Conservation (phyloP, 2,888 invertebrate genomes). For the Malacosoma neustria region DNA sequence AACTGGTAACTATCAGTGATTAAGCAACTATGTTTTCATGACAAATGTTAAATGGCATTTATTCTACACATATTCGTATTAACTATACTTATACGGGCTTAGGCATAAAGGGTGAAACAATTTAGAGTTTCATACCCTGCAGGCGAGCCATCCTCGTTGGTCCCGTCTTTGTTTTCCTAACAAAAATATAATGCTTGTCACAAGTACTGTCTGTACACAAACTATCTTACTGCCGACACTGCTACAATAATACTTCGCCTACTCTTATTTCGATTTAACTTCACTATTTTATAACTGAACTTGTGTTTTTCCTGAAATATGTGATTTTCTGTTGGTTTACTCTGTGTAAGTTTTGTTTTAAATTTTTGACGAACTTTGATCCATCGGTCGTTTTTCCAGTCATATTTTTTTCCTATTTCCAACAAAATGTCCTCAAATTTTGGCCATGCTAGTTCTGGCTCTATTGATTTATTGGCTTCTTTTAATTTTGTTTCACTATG, state of each 20-base stretch:
- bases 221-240: constrained; percentile 64
- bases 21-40: no score
- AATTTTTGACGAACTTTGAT: constrained; percentile 55
- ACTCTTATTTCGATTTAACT: constrained; percentile 54
- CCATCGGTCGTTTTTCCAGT: constrained; percentile 68
- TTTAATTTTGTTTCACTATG: neutral
- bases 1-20: no score
- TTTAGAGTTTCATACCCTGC: constrained; percentile 6
- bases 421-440: constrained; percentile 58
- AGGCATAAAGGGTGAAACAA: constrained; percentile 14
- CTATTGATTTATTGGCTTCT: neutral
- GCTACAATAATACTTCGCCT: constrained; percentile 62
- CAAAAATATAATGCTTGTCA: constrained; percentile 29
- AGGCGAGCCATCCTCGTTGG: constrained; percentile 41
- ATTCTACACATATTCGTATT: no score
- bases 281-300: constrained; percentile 59
- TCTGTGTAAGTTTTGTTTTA: constrained; percentile 15
- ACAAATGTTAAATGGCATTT: no score
- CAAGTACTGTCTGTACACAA: constrained; percentile 5
- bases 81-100: constrained; percentile 8
- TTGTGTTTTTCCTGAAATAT: constrained; percentile 48
- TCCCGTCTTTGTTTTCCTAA: constrained; percentile 37
- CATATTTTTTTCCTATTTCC: constrained; percentile 55
- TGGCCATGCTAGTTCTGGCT: constrained; percentile 34
- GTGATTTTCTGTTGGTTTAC: constrained; percentile 18